phyloP scores from a whole-genome alignment of 2,888 invertebrate genomes.

The Heliconius charithonia region DNA sequence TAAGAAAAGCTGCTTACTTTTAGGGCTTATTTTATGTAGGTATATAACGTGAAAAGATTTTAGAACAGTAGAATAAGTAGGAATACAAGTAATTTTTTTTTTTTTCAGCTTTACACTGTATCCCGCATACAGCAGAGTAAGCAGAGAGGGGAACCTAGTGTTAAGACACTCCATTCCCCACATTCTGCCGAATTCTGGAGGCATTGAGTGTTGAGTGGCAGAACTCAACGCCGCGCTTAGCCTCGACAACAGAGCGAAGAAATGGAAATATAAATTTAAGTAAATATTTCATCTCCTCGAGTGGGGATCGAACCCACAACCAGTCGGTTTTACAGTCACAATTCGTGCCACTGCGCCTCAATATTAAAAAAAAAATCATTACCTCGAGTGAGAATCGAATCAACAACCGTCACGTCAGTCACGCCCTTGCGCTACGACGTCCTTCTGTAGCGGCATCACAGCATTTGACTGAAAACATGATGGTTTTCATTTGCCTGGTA shows the following conservation, averaged over 20 bases:
- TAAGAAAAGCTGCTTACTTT: constrained; percentile 14
- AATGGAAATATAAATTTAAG: no score
- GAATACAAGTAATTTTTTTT: not conserved
- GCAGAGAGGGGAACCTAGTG: not conserved
- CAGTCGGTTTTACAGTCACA: no score
- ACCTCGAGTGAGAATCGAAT: not conserved
- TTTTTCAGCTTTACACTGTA: not conserved
- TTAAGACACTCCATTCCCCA: not conserved
- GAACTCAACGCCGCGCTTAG: not conserved
- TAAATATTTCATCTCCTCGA: no score
- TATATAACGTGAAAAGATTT: constrained; percentile 1
- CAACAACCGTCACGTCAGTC: not conserved
- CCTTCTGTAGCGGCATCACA: no score
- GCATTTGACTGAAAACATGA: no score
- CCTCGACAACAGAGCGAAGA: not conserved
- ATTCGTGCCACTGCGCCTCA: no score
- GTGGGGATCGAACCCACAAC: no score
- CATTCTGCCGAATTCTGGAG: not conserved
- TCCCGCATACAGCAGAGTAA: not conserved
- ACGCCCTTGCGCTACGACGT: no score
- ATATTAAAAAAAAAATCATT: not conserved
- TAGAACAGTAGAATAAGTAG: not conserved
- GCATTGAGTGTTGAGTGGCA: not conserved
- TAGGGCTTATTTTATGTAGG: not conserved
- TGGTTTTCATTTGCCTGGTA: no score